Base-by-base conservation (phyloP, 2,113 vertebrate species). In the Microcebus griseorufus region DNA sequence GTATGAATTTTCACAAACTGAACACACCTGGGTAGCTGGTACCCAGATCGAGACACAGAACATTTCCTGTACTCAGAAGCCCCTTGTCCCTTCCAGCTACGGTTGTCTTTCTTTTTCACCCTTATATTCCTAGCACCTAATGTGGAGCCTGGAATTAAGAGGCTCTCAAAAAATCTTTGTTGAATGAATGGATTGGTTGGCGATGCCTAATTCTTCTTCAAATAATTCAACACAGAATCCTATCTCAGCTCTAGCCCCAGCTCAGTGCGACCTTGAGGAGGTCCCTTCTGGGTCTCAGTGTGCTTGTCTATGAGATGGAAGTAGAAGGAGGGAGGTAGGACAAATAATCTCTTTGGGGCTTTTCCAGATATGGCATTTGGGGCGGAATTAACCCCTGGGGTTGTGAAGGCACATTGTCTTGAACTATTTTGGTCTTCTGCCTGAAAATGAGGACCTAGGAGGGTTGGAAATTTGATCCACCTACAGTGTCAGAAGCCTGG, bases 291-390 rank as follows among this genome's bases (percentile, higher is more conserved):
- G 85, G 70, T 87, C 69, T 97, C 83, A 34, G 69, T 89, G 64
- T 95, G 72, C 64, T 95, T 83, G 7, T 75, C 60, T 88, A 23
- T 73, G 67, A 91, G 62, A 89, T 67, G 86, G 78, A 72, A 34
- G 32, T 75, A 22, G 58, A 65, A 20, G n/a, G 42, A 91, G 51
- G 53, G 34, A 90, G 65, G 27, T 37, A 87, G 90, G 58, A 76
- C 64, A 62, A 93, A 95, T 58, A 81, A 89, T 69, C 45, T 76
- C 80, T 85, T 93, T 75, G 65, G 65, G 65, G 34, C 65, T 94
- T 95, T 90, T 93, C 70, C 76, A 94, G 58, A 62, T 89, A 37
- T 2, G 42, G 55, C 79, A 51, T 90, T 76, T 93, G 81, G 76
- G 67, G 29, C 53, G 81, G 60, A 92, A 81, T 76, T 88, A 88